Evolutionary conservation across 2,888 invertebrate species (phyloP), one percentile per base, ranked within the genome.

Genomic region (Ditula angustiorana): DNA sequence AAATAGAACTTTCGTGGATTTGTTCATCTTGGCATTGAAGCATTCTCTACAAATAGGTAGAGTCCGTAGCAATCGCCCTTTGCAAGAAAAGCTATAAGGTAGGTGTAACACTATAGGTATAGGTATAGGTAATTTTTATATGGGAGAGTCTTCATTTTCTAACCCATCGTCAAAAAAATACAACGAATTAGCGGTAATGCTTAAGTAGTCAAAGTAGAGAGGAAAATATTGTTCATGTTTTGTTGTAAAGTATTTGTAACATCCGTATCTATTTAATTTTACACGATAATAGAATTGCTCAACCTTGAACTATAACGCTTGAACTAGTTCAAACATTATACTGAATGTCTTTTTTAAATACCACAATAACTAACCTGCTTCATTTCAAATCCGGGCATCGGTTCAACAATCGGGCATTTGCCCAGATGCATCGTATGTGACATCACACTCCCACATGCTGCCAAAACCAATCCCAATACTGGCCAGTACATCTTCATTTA

Each of bases 391-490:
- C 94, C 94, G 0, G 93, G 86, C 94, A 95, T 94, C 0, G 96
- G 96, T 71, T 96, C 96, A 1, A 96, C 96, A 7, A 93, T 80
- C 0, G 97, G 96, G 76, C 97, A 97, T 11, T 90, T 89, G 13
- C 97, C 97, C 70, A 96, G 86, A 75, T 96, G 96, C 81, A 96
- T 96, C 0, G 95, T 94, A 78, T 96, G 96, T 4, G 93, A 90
- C 5, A 81, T 65, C 0, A 76, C 90, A 53, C 85, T 81, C 13
- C 85, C 87, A 65, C 84, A 80, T 30, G 87, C 30, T 47, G 82
- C 58, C 46, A 74, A 23, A 13, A 71, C 41, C 5, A 74, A 62
- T 23, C 61, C 53, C 3, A 66, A 47, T 5, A 64, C 47, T 53
- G 56, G 59, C 41, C 59, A 58, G 47, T 50, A 35, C 71, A 69